Evolutionary conservation across 2,888 invertebrate genomes (phyloP).

Genomic region (Shargacucullia verbasci): DNA sequence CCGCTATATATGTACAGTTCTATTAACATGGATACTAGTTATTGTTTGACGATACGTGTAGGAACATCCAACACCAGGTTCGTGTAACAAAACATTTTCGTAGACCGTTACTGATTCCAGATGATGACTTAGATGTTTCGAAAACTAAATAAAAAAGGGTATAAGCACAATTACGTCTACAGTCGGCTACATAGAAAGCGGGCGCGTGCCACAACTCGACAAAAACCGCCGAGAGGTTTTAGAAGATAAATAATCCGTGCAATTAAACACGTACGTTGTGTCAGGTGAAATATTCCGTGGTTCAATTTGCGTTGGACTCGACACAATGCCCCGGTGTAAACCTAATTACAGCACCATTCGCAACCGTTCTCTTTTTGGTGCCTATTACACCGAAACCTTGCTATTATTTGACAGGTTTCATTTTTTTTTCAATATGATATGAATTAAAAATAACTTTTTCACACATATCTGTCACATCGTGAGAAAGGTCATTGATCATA

Average conservation of each 20-base stretch:
- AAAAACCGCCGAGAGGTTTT: slow-evolving; percentile 80
- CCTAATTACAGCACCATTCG: slow-evolving; percentile 77
- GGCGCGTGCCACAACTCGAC: slow-evolving; percentile 81
- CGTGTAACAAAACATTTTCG: slow-evolving; percentile 61
- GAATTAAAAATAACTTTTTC: slow-evolving; percentile 40
- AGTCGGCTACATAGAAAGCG: slow-evolving; percentile 81
- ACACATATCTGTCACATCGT: slow-evolving; percentile 55
- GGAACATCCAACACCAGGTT: slow-evolving; percentile 43
- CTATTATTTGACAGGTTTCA: slow-evolving; percentile 34
- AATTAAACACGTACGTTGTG: slow-evolving; percentile 84
- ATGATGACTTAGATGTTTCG: slow-evolving; percentile 79
- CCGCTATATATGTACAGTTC: slow-evolving; percentile 46
- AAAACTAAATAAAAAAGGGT: slow-evolving; percentile 78
- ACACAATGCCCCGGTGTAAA: slow-evolving; percentile 76
- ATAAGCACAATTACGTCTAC: slow-evolving; percentile 81
- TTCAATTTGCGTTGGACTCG: slow-evolving; percentile 78
- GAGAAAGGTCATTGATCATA: slow-evolving; percentile 51
- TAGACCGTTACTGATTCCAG: slow-evolving; percentile 76
- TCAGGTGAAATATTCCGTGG: slow-evolving; percentile 84
- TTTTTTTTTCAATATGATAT: slow-evolving; percentile 44
- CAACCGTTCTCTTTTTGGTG: slow-evolving; percentile 71
- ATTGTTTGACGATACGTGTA: slow-evolving; percentile 54
- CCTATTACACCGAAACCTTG: slow-evolving; percentile 60
- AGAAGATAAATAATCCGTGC: slow-evolving; percentile 84
- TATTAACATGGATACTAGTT: slow-evolving; percentile 43